Evolutionary conservation across 1,140 invertebrate genomes (phyloP).

Genomic region (Pygmarrhopalites habei): DNA sequence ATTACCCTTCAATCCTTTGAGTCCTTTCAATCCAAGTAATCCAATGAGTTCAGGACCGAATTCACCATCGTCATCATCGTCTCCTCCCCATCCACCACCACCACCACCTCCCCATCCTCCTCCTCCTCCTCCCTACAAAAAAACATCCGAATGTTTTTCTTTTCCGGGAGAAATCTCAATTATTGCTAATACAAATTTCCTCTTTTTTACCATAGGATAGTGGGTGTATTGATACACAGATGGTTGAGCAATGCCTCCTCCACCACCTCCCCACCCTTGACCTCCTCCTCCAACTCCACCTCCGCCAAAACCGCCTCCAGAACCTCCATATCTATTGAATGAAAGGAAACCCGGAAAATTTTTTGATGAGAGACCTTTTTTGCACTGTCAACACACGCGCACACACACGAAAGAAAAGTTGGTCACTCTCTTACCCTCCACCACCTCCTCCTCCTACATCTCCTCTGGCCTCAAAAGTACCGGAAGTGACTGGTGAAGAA

Average conservation of each 20-base stretch:
- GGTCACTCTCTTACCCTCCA: no score
- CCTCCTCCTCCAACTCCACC: slow-evolving; percentile 10
- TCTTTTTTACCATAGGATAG: no score
- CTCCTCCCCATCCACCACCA: background rate
- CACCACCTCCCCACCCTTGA: slow-evolving; percentile 9
- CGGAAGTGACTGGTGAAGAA: no score
- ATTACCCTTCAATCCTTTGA: slow-evolving; percentile 25
- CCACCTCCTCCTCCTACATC: slow-evolving; percentile 7
- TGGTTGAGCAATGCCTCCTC: slow-evolving; percentile 10
- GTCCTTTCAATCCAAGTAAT: slow-evolving; percentile 19
- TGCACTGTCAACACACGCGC: no score
- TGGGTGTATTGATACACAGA: slow-evolving; percentile 16
- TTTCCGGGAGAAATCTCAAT: no score
- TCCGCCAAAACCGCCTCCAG: background rate
- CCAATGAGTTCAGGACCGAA: slow-evolving; percentile 20
- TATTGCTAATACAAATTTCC: no score
- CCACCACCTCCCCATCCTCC: background rate
- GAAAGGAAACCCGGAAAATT: no score
- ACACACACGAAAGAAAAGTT: no score
- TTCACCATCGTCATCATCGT: slow-evolving; percentile 9
- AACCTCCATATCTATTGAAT: background rate
- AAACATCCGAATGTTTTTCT: no score
- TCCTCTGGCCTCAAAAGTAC: slow-evolving; percentile 6
- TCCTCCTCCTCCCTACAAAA: background rate
- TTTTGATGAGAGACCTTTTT: no score